Evolutionary conservation across 2,888 invertebrate species (phyloP), one percentile per base, ranked within the genome.

Genomic region (Andrena flavipes): DNA sequence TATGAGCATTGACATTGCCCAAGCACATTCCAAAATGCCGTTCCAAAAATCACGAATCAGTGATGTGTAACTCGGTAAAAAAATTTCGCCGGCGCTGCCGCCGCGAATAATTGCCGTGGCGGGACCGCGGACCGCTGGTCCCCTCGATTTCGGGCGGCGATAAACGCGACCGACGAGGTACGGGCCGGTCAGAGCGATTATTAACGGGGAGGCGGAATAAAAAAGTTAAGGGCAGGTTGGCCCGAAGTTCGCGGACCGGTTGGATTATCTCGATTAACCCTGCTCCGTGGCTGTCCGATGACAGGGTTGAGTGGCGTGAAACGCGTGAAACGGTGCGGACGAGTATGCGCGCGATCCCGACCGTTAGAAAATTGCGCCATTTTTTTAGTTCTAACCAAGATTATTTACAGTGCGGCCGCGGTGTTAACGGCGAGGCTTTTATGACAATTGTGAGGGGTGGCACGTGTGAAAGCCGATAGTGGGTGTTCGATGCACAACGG

Each of bases 281-380:
- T 84, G 26, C 56, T 84, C 78, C 16, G 71, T 84, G 84, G 75
- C 84, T 78, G 68, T 67, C 56, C 10, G 84, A 72, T 83, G 84
- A 84, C 84, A 84, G 84, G 35, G 83, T 78, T 62, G 83, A 73
- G 73, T 67, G 62, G 84, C 70, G 75, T 75, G 54, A 42, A 42
- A 42, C 42, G 42, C 42, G 42, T 42, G 75, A 83, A 78, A 71
- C 63, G n/a, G 78, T 78, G 67, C 67, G 71, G 75, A 69, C 51
- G 84, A 76, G 77, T 85, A 87, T 87, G 82, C 81, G 84, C 78
- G 79, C 71, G 72, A 73, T 64, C 72, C 56, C 76, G 87, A 87
- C 88, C 89, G 89, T 88, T 88, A 84, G 87, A 85, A 88, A 88
- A 89, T 88, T 88, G 88, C 88, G 89, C 88, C 88, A 89, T 88